phyloP scores from a whole-genome alignment of 37 sponge, comb jelly and placozoan species.

The Cliona cf. orientalis region DNA sequence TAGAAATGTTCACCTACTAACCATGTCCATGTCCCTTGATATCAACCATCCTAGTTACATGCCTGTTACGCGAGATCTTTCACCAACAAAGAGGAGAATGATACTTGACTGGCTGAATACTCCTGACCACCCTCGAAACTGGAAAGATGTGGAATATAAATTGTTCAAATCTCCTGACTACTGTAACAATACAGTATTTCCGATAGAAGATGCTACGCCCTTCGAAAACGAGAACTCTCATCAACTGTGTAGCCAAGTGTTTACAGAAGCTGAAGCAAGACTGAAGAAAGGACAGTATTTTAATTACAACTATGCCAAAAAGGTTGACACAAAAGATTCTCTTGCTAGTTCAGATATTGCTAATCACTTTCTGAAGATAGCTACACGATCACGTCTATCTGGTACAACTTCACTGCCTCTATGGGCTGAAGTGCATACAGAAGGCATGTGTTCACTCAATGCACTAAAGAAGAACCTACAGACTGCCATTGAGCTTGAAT shows the following conservation, averaged over 20 bases:
- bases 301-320: no score
- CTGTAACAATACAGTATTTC: neutral
- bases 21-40: conserved; percentile 6
- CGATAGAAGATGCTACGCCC: no score
- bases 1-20: conserved; percentile 32
- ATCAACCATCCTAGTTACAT: conserved; percentile 61
- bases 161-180: neutral
- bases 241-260: neutral
- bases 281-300: no score
- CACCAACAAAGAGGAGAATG: conserved; percentile 18
- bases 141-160: neutral
- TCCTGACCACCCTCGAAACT: neutral
- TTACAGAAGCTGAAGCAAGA: neutral
- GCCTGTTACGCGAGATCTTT: conserved; percentile 67
- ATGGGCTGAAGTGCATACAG: neutral
- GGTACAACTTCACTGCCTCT: neutral
- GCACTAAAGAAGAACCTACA: conserved; percentile 8
- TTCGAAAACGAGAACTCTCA: neutral
- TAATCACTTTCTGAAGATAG: neutral
- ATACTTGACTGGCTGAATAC: conserved; percentile 32
- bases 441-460: neutral
- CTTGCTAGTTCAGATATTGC: neutral
- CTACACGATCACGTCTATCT: neutral
- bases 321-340: no score
- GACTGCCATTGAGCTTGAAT: conserved; percentile 35